These are phyloP conservation scores for Hepsetus odoe DNA, from an alignment of 2,113 vertebrate genomes.

Conservation along the genomic window DNA sequence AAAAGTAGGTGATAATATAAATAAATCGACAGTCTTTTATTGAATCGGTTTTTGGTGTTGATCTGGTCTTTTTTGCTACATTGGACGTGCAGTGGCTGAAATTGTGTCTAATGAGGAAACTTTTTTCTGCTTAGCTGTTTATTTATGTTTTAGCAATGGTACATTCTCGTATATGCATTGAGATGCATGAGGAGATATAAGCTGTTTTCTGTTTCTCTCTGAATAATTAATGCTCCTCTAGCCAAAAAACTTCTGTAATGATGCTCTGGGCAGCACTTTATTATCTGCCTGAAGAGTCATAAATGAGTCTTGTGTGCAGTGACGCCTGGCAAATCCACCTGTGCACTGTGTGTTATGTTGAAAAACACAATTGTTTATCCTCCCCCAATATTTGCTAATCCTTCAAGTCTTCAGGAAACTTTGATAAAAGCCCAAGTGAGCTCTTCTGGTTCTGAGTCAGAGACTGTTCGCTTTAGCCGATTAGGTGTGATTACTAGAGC, in stretches of 20 bases:
- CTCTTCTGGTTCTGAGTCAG: background rate
- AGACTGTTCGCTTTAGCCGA: slow-evolving; percentile 35
- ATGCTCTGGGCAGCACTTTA: background rate
- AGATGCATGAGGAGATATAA: background rate
- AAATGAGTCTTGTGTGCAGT: background rate
- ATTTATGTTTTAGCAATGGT: background rate
- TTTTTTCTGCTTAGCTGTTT: background rate
- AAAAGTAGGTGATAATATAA: background rate
- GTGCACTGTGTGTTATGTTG: background rate
- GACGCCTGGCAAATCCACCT: slow-evolving; percentile 6
- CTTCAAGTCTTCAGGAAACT: slow-evolving; percentile 18
- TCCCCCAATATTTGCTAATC: background rate
- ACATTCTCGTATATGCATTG: background rate
- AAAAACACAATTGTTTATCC: background rate
- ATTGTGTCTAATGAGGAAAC: too few species aligned
- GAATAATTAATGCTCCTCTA: background rate
- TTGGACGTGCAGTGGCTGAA: background rate
- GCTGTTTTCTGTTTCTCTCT: background rate
- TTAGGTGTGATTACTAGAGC: slow-evolving; percentile 46
- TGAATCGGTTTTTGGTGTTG: too few species aligned
- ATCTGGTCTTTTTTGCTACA: background rate
- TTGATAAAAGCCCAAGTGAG: slow-evolving; percentile 36
- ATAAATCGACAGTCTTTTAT: background rate
- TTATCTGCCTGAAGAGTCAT: background rate
- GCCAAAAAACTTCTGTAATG: background rate